phyloP scores from a whole-genome alignment of 2,113 vertebrate genomes.

The Jacana jacana region DNA sequence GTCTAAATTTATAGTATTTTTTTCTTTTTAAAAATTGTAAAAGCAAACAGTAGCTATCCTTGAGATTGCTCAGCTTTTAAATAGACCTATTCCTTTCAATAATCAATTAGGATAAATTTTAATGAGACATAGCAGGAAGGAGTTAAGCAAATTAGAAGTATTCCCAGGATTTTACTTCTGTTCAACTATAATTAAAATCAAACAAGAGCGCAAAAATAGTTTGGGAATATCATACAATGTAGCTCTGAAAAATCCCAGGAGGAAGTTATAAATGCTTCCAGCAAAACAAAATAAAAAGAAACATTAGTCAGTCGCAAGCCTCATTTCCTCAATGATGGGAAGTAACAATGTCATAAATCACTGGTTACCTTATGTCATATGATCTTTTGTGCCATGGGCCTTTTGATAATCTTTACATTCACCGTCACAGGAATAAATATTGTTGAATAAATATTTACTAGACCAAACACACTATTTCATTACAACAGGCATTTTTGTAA shows the following conservation, averaged over 20 bases:
- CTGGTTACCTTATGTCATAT: constrained; percentile 62
- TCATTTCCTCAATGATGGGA: constrained; percentile 73
- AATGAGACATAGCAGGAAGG: not conserved
- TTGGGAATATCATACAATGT: not conserved
- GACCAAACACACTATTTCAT: not conserved
- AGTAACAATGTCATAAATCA: constrained; percentile 75
- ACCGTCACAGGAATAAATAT: constrained; percentile 41
- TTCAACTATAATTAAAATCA: constrained; percentile 73
- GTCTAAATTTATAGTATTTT: not conserved
- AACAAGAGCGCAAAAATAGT: constrained; percentile 50
- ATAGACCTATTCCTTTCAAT: not conserved
- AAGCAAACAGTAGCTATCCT: not conserved
- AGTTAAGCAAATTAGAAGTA: constrained; percentile 56
- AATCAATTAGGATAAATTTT: not conserved
- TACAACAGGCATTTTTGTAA: constrained; percentile 5
- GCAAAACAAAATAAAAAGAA: constrained; percentile 77
- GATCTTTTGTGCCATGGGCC: constrained; percentile 40
- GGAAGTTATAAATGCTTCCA: constrained; percentile 74
- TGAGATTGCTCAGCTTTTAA: not conserved
- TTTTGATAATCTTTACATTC: constrained; percentile 70
- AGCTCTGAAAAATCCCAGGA: constrained; percentile 54
- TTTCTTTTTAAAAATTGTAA: not conserved
- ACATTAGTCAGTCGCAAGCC: constrained; percentile 75
- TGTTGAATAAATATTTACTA: constrained; percentile 68
- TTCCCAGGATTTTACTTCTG: constrained; percentile 56